Evolutionary conservation across 1,140 invertebrate genomes (phyloP).

Genomic region (Gryon sp.): DNA sequence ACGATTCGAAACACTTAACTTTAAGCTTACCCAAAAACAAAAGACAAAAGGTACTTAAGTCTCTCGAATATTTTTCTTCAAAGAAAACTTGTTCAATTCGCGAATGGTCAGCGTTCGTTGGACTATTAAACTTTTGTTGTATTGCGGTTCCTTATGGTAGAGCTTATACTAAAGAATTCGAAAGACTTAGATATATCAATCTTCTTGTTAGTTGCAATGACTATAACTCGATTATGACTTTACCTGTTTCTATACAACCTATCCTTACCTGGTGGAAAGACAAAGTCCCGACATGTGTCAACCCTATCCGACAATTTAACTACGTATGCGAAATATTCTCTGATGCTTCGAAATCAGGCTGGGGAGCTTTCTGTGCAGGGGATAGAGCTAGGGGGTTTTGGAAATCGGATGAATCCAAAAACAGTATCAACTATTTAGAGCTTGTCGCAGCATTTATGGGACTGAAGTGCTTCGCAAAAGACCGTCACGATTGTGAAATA

Average conservation of each 20-base stretch:
- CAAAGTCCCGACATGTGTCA: neutral
- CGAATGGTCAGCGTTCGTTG: conserved; percentile 10
- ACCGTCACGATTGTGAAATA: neutral
- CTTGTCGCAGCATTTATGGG: neutral
- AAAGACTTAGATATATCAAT: conserved; percentile 10
- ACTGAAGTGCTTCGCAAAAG: neutral
- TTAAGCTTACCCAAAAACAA: conserved; percentile 10
- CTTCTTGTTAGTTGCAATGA: neutral
- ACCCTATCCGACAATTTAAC: neutral
- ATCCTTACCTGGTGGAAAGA: conserved; percentile 6
- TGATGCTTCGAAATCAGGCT: neutral
- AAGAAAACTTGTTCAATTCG: conserved; percentile 5
- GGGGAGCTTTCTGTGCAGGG: neutral
- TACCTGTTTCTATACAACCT: neutral
- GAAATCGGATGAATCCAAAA: neutral
- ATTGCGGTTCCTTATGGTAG: conserved; percentile 1
- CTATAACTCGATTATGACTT: neutral
- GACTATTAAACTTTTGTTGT: neutral
- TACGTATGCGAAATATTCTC: conserved; percentile 6
- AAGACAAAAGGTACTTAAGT: neutral
- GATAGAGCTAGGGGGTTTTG: neutral
- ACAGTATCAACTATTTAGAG: neutral
- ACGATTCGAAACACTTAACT: conserved; percentile 5
- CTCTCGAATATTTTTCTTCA: neutral
- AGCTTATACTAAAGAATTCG: conserved; percentile 15